Base-by-base conservation (phyloP, 2,797 vertebrate species). In the Hephaestus fuliginosus region DNA sequence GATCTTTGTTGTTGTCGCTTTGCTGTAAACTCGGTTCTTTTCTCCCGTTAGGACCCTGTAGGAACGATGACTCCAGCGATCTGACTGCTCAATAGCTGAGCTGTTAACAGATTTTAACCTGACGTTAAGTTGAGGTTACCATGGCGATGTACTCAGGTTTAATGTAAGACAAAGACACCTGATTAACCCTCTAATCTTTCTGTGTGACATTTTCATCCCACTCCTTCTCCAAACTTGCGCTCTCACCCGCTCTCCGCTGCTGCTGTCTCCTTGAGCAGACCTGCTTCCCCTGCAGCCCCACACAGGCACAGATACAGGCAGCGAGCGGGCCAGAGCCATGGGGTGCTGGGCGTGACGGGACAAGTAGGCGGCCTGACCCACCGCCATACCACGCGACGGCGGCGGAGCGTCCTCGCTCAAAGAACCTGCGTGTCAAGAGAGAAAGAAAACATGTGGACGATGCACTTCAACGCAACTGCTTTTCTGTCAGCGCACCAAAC, bases 241-340 rank as follows among this genome's bases (percentile, higher is more conserved):
- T 14, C 95, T 92, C 52, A 93, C 93, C 90, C 93, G 84, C 62
- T 95, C 93, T 30, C 90, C 91, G 7, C 94, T 94, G 89, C 88
- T 90, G 71, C 88, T 48, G 13, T 94, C 93, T 25, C 93, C 93
- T 72, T 70, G 91, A 33, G 81, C 82, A 0, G 81, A 81, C 22
- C 90, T 64, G 88, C 15, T 86, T 51, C 89, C 92, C 48, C 75
- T 96, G 92, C 96, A 97, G 74, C 96, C 95, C 97, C 97, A 98
- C 56, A 97, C 96, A 0, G 97, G 97, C 71, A 98, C 97, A 0
- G 96, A 96, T 9, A 98, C 96, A 0, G 97, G 97, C 71, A 98
- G 91, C 15, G 97, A 98, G 89, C 97, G 97, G 39, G 97, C 97
- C 30, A 96, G 78, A 5, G 96, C 96, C 93, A 96, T 94, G 64